Conservation (phyloP, 2,797 vertebrate species). For the Sebastes miniatus region DNA sequence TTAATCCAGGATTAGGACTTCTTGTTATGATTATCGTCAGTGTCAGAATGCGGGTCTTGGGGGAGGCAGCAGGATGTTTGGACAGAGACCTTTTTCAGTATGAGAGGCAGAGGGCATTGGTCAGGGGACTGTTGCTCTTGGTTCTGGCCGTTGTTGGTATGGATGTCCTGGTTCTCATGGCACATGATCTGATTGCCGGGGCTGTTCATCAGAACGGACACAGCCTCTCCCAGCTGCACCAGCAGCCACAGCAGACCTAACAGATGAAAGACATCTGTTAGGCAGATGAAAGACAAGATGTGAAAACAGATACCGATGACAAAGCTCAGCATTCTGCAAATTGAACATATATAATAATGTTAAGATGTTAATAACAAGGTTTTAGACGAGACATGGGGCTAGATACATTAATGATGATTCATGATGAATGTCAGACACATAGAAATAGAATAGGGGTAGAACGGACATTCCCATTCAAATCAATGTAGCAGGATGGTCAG, state of each 20-base stretch:
- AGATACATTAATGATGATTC: neutral
- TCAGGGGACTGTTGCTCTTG: slow-evolving; percentile 74
- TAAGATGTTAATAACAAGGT: neutral
- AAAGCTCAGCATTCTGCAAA: neutral
- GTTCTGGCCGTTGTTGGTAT: slow-evolving; percentile 57
- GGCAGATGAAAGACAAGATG: slow-evolving; percentile 5
- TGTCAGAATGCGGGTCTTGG: slow-evolving; percentile 55
- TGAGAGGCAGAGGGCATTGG: slow-evolving; percentile 86
- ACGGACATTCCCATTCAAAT: no score
- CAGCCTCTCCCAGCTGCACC: slow-evolving; percentile 83
- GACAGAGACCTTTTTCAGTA: slow-evolving; percentile 92
- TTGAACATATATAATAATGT: neutral
- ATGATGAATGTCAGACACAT: no score
- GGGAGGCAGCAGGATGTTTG: slow-evolving; percentile 73
- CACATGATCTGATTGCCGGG: slow-evolving; percentile 44
- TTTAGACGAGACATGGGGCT: neutral
- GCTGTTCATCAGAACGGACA: slow-evolving; percentile 87
- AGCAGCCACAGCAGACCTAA: slow-evolving; percentile 89
- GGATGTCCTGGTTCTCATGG: slow-evolving; percentile 51
- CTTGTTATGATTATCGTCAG: slow-evolving; percentile 65
- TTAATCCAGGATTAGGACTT: slow-evolving; percentile 73
- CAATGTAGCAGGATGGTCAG: no score
- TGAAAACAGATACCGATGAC: neutral
- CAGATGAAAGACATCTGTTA: neutral
- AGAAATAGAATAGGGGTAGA: no score